Percentiles rank a stretch among this genome's conserved stretches.
Evolutionary conservation across 1,140 invertebrate genomes (phyloP).

Genomic region (Drosophila asahinai): DNA sequence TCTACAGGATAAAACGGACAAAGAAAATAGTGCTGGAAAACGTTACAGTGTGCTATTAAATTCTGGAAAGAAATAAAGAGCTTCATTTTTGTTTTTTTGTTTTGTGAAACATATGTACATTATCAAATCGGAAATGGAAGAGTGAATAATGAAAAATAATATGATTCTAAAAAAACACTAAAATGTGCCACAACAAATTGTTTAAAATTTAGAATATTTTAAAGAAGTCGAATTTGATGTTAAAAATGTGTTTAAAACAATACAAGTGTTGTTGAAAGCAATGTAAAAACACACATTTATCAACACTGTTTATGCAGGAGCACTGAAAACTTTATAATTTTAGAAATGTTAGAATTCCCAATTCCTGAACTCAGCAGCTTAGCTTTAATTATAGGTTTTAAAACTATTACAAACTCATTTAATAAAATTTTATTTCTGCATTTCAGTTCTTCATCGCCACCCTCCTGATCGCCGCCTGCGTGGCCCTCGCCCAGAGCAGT

Average conservation of each 20-base stretch:
- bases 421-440: too few relatives aligned
- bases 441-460: slow-evolving; percentile 65
- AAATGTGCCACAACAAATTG: background rate
- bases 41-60: background rate
- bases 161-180: background rate
- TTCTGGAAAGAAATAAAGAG: background rate
- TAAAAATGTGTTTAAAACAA: background rate
- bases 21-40: background rate
- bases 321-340: background rate
- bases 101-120: background rate
- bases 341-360: too few relatives aligned
- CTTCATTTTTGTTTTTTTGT: background rate
- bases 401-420: background rate
- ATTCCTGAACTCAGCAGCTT: background rate
- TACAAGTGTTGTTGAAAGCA: background rate
- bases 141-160: background rate
- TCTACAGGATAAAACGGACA: background rate
- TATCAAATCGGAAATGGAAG: too few relatives aligned
- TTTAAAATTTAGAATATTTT: background rate
- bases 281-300: too few relatives aligned
- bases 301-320: background rate
- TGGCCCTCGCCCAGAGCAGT: slow-evolving; percentile 65
- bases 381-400: too few relatives aligned
- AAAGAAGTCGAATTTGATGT: background rate
- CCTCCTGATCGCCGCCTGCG: slow-evolving; percentile 60